These are phyloP conservation scores for Acipenser oxyrinchus DNA, from an alignment of 2,797 vertebrate species.

Conservation along the genomic window DNA sequence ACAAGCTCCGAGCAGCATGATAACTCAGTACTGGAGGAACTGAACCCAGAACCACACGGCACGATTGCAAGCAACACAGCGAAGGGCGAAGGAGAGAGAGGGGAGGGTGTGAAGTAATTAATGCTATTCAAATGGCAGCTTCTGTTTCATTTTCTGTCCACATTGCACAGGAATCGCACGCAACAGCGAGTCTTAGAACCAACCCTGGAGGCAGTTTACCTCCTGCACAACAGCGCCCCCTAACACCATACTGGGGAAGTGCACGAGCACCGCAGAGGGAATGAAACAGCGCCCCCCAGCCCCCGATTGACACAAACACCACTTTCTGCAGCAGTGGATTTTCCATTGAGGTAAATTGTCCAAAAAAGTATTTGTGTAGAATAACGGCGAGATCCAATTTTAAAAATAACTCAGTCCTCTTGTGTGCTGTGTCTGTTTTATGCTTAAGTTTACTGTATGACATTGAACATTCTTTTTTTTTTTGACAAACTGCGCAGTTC, in stretches of 20 bases:
- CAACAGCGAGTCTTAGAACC: neutral
- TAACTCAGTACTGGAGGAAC: conserved; percentile 31
- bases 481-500: conserved; percentile 26
- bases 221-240: too few species aligned
- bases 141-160: conserved; percentile 2
- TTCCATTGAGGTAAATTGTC: too few species aligned
- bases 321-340: too few species aligned
- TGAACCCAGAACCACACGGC: conserved; percentile 16
- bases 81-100: conserved; percentile 19
- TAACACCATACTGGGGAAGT: too few species aligned
- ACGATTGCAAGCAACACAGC: neutral
- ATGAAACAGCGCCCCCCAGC: too few species aligned
- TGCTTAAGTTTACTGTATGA: conserved; percentile 9
- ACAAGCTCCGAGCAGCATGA: conserved; percentile 2
- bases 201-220: too few species aligned
- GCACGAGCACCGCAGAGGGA: too few species aligned
- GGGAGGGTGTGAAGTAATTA: neutral
- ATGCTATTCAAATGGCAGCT: neutral
- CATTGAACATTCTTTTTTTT: conserved; percentile 14
- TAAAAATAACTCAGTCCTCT: too few species aligned
- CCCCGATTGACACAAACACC: too few species aligned
- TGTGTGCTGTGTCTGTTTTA: too few species aligned
- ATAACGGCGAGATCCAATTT: too few species aligned
- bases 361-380: too few species aligned
- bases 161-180: neutral